Evolutionary conservation across 2,797 vertebrate species (phyloP), one percentile per base, ranked within the genome.

Genomic region (Aeoliscus strigatus): DNA sequence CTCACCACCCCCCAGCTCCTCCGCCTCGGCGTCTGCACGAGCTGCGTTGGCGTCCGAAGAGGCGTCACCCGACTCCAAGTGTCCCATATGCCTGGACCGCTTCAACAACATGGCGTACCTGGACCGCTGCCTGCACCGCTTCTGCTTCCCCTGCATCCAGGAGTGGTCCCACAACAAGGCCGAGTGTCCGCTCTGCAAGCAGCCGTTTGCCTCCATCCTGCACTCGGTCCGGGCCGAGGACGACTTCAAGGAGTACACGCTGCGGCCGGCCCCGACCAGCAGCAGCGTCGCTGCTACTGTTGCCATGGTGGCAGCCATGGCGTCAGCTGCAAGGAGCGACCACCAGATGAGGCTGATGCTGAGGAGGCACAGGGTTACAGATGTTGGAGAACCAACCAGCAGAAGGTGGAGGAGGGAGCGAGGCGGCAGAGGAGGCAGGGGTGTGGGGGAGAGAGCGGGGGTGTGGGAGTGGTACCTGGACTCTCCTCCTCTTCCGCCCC

Each of bases 111-210:
- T 92, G 61, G 90, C 92, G 0, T 93, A 90, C 50, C 84, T 96
- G 31, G 91, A 94, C 71, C 87, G 87, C 57, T 96, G 93, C 70
- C 87, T 92, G 58, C 93, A 96, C 32, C 91, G 89, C 53, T 96
- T 96, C 78, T 96, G 94, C 66, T 96, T 94, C 66, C 87, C 84
- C 2, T 96, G 93, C 78, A 91, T 96, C 54, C 91, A 80, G 58
- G 92, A 96, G 51, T 94, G 92, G 94, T 92, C 92, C 4, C 91
- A 90, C 75, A 94, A 89, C 86, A 96, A 96, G 82, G 91, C 92
- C 0, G 93, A 94, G 64, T 96, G 93, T 45, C 94, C 93, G 0
- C 88, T 96, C 0, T 96, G 94, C 81, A 95, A 96, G 58, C 93
- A 94, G 32, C 92, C 93, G 0, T 95, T 94, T 70, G 66, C 85